phyloP scores from a whole-genome alignment of 2,113 vertebrate species.

The Nematolebias whitei region DNA sequence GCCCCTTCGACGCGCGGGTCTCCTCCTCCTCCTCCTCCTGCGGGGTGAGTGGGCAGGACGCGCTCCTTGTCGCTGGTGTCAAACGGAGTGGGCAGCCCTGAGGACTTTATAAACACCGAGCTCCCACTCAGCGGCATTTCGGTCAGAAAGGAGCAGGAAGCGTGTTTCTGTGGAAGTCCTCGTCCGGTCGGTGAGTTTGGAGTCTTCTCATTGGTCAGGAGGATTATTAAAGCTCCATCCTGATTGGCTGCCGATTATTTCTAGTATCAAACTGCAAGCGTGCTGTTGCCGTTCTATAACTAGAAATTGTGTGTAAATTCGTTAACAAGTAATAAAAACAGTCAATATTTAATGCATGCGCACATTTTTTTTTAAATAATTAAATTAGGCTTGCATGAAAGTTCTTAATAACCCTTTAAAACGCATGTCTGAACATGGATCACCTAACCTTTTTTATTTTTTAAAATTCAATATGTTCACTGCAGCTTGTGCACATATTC shows the following conservation, averaged over 20 bases:
- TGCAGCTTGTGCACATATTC: too few species aligned
- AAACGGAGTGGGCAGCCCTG: neutral
- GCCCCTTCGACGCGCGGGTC: constrained; percentile 2
- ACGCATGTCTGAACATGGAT: too few species aligned
- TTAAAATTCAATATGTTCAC: too few species aligned
- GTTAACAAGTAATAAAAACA: too few species aligned
- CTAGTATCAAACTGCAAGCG: too few species aligned
- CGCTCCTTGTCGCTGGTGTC: constrained; percentile 40
- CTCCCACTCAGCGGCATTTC: neutral
- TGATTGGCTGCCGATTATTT: constrained; percentile 33
- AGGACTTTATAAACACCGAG: constrained; percentile 11
- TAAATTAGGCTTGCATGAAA: too few species aligned
- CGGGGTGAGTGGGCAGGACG: constrained; percentile 20
- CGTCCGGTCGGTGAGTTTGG: constrained; percentile 46
- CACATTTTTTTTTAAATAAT: too few species aligned
- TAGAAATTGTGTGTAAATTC: too few species aligned
- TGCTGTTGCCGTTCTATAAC: too few species aligned
- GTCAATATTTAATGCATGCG: too few species aligned
- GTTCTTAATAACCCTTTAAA: too few species aligned
- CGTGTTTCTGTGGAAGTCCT: fast-evolving
- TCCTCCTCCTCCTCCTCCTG: neutral
- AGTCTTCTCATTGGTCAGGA: neutral
- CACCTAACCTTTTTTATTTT: neutral
- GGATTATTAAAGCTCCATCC: neutral
- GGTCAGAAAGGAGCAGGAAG: neutral